Evolutionary conservation across 2,888 invertebrate genomes (phyloP), one percentile per base, ranked within the genome.

Genomic region (Parapristionchus giblindavisi): DNA sequence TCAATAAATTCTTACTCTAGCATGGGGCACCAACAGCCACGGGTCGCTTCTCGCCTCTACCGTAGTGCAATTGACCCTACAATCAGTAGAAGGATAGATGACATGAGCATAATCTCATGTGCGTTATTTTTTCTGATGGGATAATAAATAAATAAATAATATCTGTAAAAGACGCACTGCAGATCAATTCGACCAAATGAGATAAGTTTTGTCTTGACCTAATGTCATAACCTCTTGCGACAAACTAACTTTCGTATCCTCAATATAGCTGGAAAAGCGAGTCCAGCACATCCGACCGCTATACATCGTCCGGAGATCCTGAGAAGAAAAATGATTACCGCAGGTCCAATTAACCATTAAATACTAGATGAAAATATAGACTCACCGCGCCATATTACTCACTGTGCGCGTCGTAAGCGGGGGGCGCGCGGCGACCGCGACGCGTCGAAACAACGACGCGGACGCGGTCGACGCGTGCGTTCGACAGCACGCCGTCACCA

Each of bases 1-100:
- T n/a, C 8, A 56, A 21, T 27, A 24, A 56, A 11, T 8, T 32
- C 56, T 40, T 21, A 77, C 77, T 56, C 77, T 54, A 8, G 63
- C 63, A 38, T 75, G 43, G 2, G 82, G 80, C 11, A 80, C 77
- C 14, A 82, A 66, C 54, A 82, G 77, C 82, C 82, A 82, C 24
- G 82, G 81, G 70, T 82, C 80, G 24, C 77, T 63, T 1, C 38
- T 27, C 11, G 76, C 77, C 11, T 72, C 68, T 0, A 38, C 51
- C n/a, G 66, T 38, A 32, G 51, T 27, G 58, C 27, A 5, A 76
- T 75, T 40, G 78, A 78, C n/a, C n/a, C n/a, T n/a, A n/a, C n/a
- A n/a, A n/a, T n/a, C n/a, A n/a, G n/a, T n/a, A n/a, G n/a, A n/a
- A n/a, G n/a, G n/a, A n/a, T n/a, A n/a, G n/a, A n/a, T n/a, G n/a